Evolutionary conservation across 2,113 vertebrate genomes (phyloP).

Genomic region (Calyptommatus sinebrachiatus): DNA sequence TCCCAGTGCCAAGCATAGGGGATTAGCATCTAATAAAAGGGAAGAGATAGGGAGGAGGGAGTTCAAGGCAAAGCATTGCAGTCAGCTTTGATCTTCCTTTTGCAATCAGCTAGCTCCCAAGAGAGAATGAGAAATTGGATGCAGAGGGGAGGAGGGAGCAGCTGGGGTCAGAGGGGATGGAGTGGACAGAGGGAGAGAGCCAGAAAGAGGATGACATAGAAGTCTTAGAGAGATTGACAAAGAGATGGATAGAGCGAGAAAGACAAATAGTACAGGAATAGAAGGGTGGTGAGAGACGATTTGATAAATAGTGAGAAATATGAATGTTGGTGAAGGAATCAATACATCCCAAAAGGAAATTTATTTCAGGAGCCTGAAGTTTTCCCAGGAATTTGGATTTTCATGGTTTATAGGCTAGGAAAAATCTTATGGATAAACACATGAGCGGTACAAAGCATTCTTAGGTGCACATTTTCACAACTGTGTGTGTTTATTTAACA

Average conservation of each 20-base stretch:
- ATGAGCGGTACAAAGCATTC: background rate
- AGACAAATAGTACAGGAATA: background rate
- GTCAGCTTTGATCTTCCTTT: background rate
- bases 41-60: background rate
- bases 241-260: background rate
- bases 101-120: slow-evolving; percentile 9
- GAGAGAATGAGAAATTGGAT: slow-evolving; percentile 16
- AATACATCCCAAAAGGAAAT: background rate
- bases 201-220: too few species aligned
- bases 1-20: slow-evolving; percentile 6
- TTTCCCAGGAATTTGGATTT: background rate
- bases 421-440: background rate
- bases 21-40: slow-evolving; percentile 36
- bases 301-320: too few species aligned
- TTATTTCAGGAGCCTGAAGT: background rate
- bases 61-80: background rate
- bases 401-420: too few species aligned
- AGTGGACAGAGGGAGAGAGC: background rate
- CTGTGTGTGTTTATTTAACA: too few species aligned
- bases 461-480: background rate
- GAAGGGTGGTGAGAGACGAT: background rate
- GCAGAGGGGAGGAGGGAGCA: slow-evolving; percentile 20
- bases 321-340: too few species aligned
- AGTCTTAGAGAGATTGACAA: background rate
- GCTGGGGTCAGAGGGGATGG: slow-evolving; percentile 11